Evolutionary conservation across 30 jellyfish, hydroid and myxozoan genomes (phyloP), one percentile per base, ranked within the genome.

Genomic region (Aurelia aurita complex sp. Pacific): DNA sequence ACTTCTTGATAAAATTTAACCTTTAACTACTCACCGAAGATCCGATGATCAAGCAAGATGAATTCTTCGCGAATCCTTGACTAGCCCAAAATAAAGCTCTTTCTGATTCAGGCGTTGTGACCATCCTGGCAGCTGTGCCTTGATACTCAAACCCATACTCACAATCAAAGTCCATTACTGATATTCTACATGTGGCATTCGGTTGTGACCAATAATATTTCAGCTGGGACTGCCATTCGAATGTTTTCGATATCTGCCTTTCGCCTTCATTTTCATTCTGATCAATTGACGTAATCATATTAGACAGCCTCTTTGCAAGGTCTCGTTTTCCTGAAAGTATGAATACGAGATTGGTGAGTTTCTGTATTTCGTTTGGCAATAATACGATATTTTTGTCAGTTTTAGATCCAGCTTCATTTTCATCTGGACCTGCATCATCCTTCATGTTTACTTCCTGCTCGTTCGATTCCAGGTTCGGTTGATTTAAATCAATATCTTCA

Each of bases 111-210:
- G 87, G 93, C 0, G 93, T 84, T 23, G 32, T 42, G 50, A 74
- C 79, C 76, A 84, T 84, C 53, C 93, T 73, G 53, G 82, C 60
- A 17, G 93, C 87, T 4, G 96, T 79, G n/a, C 96, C 96, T 62
- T 79, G 90, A 70, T 87, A 87, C 69, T 87, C 96, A 64, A 77
- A 87, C 19, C 90, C 90, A 65, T 87, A 87, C 14, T 87, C 96
- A 50, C 80, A 77, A 2, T 62, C 80, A 54, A 60, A 65, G 67
- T 84, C 93, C 93, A 84, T 73, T 74, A 73, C 76, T 15, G 82
- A 3, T 17, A 84, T 69, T 35, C n/a, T 62, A 54, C 93, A 84
- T 0, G 82, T 74, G 32, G 93, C 93, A 63, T 75, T 84, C 36
- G 80, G 10, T 59, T 84, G 82, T 17, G 93, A 60, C 87, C 87